Conservation (phyloP, 2,797 vertebrate genomes). For the Leucoraja ocellata region DNA sequence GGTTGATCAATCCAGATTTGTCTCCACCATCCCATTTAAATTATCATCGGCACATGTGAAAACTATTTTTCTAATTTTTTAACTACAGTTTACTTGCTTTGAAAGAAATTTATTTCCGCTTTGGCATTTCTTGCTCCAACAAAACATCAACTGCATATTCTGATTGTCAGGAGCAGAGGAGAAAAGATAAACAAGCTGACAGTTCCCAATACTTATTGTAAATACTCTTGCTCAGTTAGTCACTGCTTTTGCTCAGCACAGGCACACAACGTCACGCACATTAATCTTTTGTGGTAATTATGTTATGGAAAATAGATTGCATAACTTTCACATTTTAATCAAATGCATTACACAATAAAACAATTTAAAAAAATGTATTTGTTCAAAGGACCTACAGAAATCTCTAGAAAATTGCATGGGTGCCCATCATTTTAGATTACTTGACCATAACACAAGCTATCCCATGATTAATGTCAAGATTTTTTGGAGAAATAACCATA, state of each 20-base stretch:
- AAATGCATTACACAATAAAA: background rate
- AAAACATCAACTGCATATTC: background rate
- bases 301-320: background rate
- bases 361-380: background rate
- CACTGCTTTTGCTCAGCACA: conserved; percentile 24
- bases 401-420: background rate
- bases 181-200: conserved; percentile 33
- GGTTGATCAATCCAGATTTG: background rate
- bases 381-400: background rate
- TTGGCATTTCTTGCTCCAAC: background rate
- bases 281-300: conserved; percentile 27
- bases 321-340: background rate
- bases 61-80: background rate
- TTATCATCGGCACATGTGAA: background rate
- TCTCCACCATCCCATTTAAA: background rate
- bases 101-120: conserved; percentile 16
- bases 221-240: background rate
- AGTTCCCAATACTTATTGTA: conserved; percentile 25
- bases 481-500: background rate
- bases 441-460: background rate
- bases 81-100: background rate
- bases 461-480: background rate
- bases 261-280: background rate
- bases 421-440: background rate
- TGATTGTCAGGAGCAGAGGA: background rate